Conservation (phyloP, 2,888 invertebrate species). For the Pegoplata infirma region DNA sequence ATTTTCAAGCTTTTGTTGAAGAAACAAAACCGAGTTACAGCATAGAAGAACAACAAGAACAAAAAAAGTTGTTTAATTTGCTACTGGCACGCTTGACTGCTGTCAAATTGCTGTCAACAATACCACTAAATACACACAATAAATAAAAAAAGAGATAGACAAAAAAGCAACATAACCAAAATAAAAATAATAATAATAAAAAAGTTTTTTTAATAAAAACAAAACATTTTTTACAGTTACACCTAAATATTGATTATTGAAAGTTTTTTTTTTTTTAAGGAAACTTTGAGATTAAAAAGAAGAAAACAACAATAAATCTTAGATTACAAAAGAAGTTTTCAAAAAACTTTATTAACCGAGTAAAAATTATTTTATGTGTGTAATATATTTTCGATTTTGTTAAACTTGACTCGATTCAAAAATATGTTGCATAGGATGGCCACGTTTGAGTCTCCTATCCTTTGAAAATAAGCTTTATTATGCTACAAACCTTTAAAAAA, state of each 20-base stretch:
- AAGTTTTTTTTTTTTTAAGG: conserved; percentile 3
- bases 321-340: background rate
- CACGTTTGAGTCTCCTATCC: too few relatives aligned
- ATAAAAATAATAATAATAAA: conserved; percentile 10
- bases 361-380: too few relatives aligned
- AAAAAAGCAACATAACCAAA: background rate
- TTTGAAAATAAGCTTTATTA: too few relatives aligned
- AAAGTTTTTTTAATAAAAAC: background rate
- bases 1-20: background rate
- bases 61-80: conserved; percentile 56
- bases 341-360: too few relatives aligned
- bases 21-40: conserved; percentile 18
- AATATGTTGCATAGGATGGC: too few relatives aligned
- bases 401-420: too few relatives aligned
- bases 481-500: too few relatives aligned
- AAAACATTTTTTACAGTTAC: conserved; percentile 7
- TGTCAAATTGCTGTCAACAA: conserved; percentile 75
- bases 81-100: conserved; percentile 66
- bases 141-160: background rate
- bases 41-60: conserved; percentile 7
- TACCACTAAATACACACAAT: conserved; percentile 56
- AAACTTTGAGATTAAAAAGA: background rate
- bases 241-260: conserved; percentile 31
- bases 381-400: too few relatives aligned
- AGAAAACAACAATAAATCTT: background rate